phyloP scores from a whole-genome alignment of 1,140 invertebrate genomes.

The Drosophila murphyi region DNA sequence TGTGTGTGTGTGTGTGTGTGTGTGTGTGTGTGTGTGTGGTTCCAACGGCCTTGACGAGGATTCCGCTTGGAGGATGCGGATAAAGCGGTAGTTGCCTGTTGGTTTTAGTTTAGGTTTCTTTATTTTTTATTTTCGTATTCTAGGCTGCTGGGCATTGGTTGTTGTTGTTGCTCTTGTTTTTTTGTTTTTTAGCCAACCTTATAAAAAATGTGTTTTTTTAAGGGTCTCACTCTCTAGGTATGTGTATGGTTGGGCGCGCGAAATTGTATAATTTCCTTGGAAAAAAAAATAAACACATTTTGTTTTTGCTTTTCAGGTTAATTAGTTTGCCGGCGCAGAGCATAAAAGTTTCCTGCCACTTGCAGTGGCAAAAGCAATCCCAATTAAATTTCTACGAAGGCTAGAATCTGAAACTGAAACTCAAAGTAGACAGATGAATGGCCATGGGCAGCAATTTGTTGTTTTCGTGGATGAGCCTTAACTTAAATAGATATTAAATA shows the following conservation, averaged over 20 bases:
- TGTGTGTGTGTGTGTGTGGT: conserved; percentile 15
- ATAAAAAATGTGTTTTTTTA: conserved; percentile 76
- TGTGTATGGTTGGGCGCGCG: conserved; percentile 41
- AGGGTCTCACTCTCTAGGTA: conserved; percentile 15
- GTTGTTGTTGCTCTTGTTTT: conserved; percentile 38
- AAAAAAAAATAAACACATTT: conserved; percentile 58
- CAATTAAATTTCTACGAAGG: conserved; percentile 66
- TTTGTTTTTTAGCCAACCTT: conserved; percentile 49
- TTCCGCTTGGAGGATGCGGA: conserved; percentile 43
- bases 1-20: conserved; percentile 15
- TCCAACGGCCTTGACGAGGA: conserved; percentile 53
- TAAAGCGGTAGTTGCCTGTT: conserved; percentile 48
- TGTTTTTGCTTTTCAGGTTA: conserved; percentile 66
- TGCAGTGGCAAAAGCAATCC: conserved; percentile 77
- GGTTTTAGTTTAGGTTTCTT: conserved; percentile 10
- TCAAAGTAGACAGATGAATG: background rate
- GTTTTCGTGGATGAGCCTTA: background rate
- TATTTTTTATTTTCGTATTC: conserved; percentile 13
- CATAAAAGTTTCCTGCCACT: conserved; percentile 76
- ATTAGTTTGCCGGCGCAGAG: conserved; percentile 73
- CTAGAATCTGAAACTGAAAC: conserved; percentile 17
- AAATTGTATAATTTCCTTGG: conserved; percentile 80
- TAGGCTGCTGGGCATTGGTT: conserved; percentile 44
- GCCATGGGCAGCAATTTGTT: conserved; percentile 22
- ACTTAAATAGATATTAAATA: conserved; percentile 19